Base-by-base conservation (phyloP, 2,797 vertebrate species). In the Trachops cirrhosus region DNA sequence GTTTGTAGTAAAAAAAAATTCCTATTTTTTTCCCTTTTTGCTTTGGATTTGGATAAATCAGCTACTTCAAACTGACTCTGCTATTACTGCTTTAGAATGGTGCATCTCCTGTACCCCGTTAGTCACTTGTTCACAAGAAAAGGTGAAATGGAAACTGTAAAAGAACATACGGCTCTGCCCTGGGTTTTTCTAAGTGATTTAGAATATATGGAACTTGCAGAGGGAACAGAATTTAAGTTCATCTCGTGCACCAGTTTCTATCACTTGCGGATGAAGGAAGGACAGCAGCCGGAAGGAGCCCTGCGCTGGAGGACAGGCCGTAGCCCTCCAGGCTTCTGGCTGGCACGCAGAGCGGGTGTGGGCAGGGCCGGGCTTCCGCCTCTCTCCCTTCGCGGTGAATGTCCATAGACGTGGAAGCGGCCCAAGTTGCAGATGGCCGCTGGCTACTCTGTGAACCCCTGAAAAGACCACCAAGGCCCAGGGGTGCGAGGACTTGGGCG, bases 21-120 rank as follows among this genome's bases (percentile, higher is more conserved):
- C 6, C 15, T 80, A 15, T 59, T 39, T 87, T 70, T 46, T 59
- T 5, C 26, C 57, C n/a, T 16, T 83, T 94, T 22, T 92, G 0
- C 83, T 74, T 94, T 93, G 29, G 86, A 84, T 86, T 93, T 91
- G 54, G 62, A 64, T 85, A 83, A 82, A 37, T 62, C 26, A 83
- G 54, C 75, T 44, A 71, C 70, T 93, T 84, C n/a, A 90, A 26
- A 78, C 29, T 86, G 54, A 78, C 48, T 90, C 57, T 91, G 29
- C 22, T 78, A 8, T 74, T 82, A 52, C 41, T 86, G 48, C 37
- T 91, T 90, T 89, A 86, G 39, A 85, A 54, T 73, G 34, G 48
- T 86, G 4, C 16, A 24, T 89, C 88, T 92, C 77, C 37, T 90
- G 5, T 79, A 85, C 64, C 50, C 64, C 19, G 29, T 50, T 89